Conservation (phyloP, 2,888 invertebrate genomes). For the Leptinotarsa rubiginosa region DNA sequence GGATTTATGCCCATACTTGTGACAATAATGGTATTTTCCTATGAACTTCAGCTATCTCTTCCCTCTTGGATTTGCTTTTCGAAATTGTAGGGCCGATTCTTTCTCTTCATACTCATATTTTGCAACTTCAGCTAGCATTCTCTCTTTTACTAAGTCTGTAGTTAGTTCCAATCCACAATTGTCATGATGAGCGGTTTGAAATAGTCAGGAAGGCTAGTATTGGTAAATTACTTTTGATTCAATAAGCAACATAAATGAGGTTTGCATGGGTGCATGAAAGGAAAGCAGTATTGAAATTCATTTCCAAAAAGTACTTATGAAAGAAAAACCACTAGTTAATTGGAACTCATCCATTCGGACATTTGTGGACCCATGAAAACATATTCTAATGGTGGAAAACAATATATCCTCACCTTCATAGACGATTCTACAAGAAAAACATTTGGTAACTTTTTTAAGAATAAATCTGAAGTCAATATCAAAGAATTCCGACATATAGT, state of each 20-base stretch:
- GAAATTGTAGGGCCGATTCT: not conserved
- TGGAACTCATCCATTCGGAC: not conserved
- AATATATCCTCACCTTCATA: too few relatives aligned
- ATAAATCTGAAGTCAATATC: too few relatives aligned
- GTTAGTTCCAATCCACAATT: slow-evolving; percentile 2
- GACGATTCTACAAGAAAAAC: too few relatives aligned
- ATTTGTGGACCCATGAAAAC: not conserved
- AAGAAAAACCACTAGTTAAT: not conserved
- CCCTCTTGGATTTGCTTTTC: not conserved
- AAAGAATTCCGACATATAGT: too few relatives aligned
- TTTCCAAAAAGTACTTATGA: too few relatives aligned
- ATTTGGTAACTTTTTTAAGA: too few relatives aligned
- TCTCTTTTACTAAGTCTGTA: not conserved
- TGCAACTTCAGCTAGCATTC: not conserved
- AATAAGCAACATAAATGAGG: not conserved
- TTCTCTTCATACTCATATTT: not conserved
- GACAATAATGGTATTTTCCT: not conserved
- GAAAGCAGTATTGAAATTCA: not conserved
- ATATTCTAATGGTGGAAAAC: too few relatives aligned
- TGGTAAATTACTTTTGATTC: slow-evolving; percentile 3
- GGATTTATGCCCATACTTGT: not conserved
- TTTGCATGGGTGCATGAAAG: not conserved
- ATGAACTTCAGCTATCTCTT: not conserved
- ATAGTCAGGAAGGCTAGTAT: not conserved
- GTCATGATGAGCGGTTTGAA: slow-evolving; percentile 7